Evolutionary conservation across 2,888 invertebrate genomes (phyloP).

Genomic region (Papilio elwesi): DNA sequence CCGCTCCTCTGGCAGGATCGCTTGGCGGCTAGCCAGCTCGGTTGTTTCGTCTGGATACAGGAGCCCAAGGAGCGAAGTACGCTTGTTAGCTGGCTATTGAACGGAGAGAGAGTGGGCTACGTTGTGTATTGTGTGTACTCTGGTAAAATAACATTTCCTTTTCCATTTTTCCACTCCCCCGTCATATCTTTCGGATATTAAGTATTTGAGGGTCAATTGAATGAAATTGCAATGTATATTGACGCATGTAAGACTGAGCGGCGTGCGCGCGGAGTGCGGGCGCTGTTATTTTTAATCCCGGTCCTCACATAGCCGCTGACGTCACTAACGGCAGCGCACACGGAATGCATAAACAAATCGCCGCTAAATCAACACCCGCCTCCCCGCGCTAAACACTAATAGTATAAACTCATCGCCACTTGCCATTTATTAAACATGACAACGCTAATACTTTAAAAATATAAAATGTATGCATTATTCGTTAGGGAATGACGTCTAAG

Average conservation of each 20-base stretch:
- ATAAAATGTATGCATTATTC: neutral
- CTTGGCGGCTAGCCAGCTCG: slow-evolving; percentile 22
- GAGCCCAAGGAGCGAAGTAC: neutral
- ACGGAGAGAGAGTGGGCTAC: neutral
- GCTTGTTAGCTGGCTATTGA: slow-evolving; percentile 22
- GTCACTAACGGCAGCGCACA: slow-evolving; percentile 16
- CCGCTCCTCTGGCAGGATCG: neutral
- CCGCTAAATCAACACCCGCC: neutral
- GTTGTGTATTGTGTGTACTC: neutral
- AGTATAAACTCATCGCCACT: neutral
- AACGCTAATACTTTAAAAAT: neutral
- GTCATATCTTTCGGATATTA: no score
- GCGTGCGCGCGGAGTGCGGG: neutral
- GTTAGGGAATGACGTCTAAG: neutral
- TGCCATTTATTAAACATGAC: neutral
- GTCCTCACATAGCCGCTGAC: slow-evolving; percentile 15
- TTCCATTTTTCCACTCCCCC: no score
- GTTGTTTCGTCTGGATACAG: neutral
- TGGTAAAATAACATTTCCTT: no score
- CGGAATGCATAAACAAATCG: slow-evolving; percentile 23
- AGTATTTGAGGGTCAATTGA: no score
- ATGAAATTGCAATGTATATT: no score
- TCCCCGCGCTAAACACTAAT: neutral
- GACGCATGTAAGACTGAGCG: neutral
- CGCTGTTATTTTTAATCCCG: slow-evolving; percentile 26